Conservation (phyloP, 1,140 invertebrate species). For the Neodiprion virginianus region DNA sequence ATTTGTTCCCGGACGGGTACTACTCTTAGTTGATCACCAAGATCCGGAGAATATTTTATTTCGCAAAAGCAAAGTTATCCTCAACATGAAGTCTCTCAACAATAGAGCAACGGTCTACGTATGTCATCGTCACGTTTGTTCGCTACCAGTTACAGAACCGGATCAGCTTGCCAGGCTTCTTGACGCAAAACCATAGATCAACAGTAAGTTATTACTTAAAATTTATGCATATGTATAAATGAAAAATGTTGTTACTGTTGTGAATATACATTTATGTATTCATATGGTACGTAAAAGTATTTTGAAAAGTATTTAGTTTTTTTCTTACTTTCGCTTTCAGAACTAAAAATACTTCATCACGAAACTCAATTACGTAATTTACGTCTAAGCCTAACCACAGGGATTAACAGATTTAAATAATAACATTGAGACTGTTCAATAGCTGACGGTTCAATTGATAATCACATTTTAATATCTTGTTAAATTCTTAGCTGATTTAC, state of each 20-base stretch:
- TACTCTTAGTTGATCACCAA: constrained; percentile 70
- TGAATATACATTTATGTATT: neutral
- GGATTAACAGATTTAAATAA: no score
- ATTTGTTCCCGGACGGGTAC: constrained; percentile 74
- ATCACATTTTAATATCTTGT: no score
- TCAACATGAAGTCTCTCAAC: constrained; percentile 58
- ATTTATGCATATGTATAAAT: neutral
- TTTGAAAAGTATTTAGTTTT: neutral
- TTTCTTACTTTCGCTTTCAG: neutral
- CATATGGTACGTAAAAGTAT: neutral
- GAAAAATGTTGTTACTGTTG: neutral
- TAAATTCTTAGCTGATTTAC: no score
- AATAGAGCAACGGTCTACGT: constrained; percentile 78
- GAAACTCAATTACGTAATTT: no score
- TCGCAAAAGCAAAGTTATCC: constrained; percentile 46
- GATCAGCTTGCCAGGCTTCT: constrained; percentile 70
- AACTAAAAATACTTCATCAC: no score
- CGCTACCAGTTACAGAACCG: constrained; percentile 77
- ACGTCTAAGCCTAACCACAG: no score
- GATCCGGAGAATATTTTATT: constrained; percentile 39
- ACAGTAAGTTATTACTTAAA: constrained; percentile 36
- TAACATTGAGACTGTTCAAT: no score
- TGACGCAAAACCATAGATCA: constrained; percentile 51
- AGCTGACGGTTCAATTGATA: no score
- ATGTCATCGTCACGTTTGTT: constrained; percentile 81